phyloP scores from a whole-genome alignment of 2,888 invertebrate genomes.

The Synanthedon formicaeformis region DNA sequence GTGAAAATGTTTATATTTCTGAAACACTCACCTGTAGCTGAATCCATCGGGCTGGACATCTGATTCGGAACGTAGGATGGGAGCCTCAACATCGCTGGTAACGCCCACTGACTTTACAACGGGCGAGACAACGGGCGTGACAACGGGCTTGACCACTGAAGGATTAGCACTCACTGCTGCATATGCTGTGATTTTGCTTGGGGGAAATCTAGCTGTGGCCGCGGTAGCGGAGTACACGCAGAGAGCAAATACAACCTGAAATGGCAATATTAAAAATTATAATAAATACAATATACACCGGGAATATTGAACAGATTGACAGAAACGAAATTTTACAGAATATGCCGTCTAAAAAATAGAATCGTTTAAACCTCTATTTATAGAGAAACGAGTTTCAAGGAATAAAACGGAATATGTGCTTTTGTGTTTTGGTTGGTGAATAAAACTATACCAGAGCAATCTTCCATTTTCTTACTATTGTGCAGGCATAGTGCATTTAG shows the following conservation, averaged over 20 bases:
- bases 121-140: neutral
- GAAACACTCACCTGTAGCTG: conserved; percentile 18
- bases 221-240: conserved; percentile 16
- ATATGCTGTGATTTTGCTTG: conserved; percentile 1
- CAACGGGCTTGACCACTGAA: neutral
- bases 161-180: neutral
- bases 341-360: too few species aligned
- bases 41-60: conserved; percentile 22
- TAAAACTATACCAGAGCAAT: too few species aligned
- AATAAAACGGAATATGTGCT: too few species aligned
- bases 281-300: too few species aligned
- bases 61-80: conserved; percentile 18
- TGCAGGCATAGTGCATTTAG: too few species aligned
- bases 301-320: too few species aligned
- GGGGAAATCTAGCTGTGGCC: conserved; percentile 1
- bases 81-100: conserved; percentile 15
- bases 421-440: too few species aligned
- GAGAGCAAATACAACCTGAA: conserved; percentile 12
- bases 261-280: neutral
- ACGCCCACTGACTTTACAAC: conserved; percentile 7
- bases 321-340: too few species aligned
- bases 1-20: neutral
- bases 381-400: too few species aligned
- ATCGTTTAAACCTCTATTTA: too few species aligned
- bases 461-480: too few species aligned